Evolutionary conservation across 2,888 invertebrate species (phyloP).

Genomic region (Falcaria lacertinaria): DNA sequence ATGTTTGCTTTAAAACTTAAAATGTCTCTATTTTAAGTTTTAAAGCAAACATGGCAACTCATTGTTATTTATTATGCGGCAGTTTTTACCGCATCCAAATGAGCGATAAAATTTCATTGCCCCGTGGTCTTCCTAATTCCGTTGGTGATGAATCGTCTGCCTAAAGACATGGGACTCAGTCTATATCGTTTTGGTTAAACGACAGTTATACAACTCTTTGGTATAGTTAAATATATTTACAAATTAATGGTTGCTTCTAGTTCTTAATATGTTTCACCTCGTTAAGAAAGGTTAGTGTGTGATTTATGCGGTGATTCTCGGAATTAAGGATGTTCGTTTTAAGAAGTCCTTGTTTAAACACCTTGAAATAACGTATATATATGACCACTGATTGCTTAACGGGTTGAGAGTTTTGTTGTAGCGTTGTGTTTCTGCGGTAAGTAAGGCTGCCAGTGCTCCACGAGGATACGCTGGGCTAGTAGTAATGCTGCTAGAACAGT

Average conservation of each 20-base stretch:
- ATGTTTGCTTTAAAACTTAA: too few species aligned
- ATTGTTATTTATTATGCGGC: too few species aligned
- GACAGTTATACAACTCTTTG: conserved; percentile 48
- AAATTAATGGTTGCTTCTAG: not conserved
- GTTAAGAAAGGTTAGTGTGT: not conserved
- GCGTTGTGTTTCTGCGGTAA: too few species aligned
- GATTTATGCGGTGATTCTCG: not conserved
- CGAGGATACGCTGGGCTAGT: too few species aligned
- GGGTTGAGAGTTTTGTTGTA: too few species aligned
- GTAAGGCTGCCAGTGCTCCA: too few species aligned
- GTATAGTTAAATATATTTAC: conserved; percentile 7
- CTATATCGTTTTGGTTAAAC: conserved; percentile 19
- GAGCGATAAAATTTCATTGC: not conserved
- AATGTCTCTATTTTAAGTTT: too few species aligned
- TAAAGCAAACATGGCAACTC: too few species aligned
- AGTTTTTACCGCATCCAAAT: conserved; percentile 15
- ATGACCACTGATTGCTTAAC: too few species aligned
- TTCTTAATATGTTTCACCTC: not conserved
- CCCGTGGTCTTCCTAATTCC: conserved; percentile 25
- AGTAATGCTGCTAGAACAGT: too few species aligned
- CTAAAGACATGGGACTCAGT: conserved; percentile 45
- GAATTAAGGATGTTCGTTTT: not conserved
- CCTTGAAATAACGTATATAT: too few species aligned
- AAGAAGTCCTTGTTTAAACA: not conserved
- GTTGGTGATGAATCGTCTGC: conserved; percentile 50